A percentile compares a stretch with the other conserved stretches of the same genome.
These are phyloP conservation scores for Ophion obscuratus DNA, from an alignment of 2,888 invertebrate genomes.

Conservation along the genomic window DNA sequence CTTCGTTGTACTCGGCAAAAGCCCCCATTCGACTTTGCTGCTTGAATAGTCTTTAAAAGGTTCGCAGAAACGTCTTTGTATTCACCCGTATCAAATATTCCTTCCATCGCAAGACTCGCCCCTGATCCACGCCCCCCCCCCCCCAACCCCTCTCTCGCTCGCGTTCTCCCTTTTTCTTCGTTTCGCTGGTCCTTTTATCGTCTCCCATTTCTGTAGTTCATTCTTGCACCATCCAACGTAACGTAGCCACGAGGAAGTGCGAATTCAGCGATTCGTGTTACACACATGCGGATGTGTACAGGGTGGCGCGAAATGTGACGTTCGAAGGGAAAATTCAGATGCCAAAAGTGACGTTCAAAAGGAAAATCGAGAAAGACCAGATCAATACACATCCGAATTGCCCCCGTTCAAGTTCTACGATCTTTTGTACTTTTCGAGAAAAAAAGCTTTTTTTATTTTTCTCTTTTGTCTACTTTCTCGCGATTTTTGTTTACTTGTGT, in stretches of 20 bases:
- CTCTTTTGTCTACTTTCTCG: no score
- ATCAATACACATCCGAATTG: no score
- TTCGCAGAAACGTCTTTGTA: conserved; percentile 57
- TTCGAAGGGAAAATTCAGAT: no score
- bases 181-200: conserved; percentile 1
- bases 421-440: no score
- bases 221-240: conserved; percentile 1
- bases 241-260: conserved; percentile 12
- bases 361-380: no score
- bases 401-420: no score
- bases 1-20: conserved; percentile 41
- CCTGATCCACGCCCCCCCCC: no score
- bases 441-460: no score
- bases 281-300: background rate
- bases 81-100: conserved; percentile 48
- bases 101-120: background rate
- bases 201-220: conserved; percentile 24
- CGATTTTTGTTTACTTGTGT: no score
- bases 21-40: conserved; percentile 57
- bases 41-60: conserved; percentile 62
- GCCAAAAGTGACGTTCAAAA: no score
- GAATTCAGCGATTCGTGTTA: background rate
- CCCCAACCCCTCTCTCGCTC: background rate
- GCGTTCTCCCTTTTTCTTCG: background rate
- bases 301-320: background rate